phyloP scores from a whole-genome alignment of 2,888 invertebrate species.

The Cabera pusaria region DNA sequence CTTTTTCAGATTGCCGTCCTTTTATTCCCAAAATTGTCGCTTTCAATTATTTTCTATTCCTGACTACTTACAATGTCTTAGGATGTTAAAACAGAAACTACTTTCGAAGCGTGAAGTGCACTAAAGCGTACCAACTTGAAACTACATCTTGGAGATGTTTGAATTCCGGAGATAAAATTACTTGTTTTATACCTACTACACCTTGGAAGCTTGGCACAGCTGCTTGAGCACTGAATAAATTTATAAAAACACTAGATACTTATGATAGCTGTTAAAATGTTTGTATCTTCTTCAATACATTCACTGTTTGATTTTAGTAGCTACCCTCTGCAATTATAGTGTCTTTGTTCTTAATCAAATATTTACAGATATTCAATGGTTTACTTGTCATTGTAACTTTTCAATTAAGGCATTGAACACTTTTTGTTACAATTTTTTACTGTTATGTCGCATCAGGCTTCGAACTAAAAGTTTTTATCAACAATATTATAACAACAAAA shows the following conservation, averaged over 20 bases:
- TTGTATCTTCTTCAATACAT: too few species aligned
- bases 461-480: constrained; percentile 1
- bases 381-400: too few species aligned
- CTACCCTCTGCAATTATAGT: too few species aligned
- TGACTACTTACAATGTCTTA: constrained; percentile 27
- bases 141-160: constrained; percentile 42
- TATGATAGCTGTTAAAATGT: too few species aligned
- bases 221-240: constrained; percentile 18
- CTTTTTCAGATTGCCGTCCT: too few species aligned
- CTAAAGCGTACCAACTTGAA: constrained; percentile 42
- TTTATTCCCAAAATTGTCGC: background rate
- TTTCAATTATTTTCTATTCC: constrained; percentile 20
- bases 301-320: too few species aligned
- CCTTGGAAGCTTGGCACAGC: constrained; percentile 27
- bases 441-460: background rate
- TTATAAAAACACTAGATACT: constrained; percentile 2
- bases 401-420: too few species aligned
- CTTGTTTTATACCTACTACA: constrained; percentile 40
- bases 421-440: too few species aligned
- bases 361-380: too few species aligned
- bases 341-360: too few species aligned
- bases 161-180: constrained; percentile 47
- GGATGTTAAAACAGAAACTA: constrained; percentile 32
- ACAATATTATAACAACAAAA: constrained; percentile 3
- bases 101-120: constrained; percentile 38